Conservation (phyloP, 1,140 invertebrate species). For the Microplitis demolitor region DNA sequence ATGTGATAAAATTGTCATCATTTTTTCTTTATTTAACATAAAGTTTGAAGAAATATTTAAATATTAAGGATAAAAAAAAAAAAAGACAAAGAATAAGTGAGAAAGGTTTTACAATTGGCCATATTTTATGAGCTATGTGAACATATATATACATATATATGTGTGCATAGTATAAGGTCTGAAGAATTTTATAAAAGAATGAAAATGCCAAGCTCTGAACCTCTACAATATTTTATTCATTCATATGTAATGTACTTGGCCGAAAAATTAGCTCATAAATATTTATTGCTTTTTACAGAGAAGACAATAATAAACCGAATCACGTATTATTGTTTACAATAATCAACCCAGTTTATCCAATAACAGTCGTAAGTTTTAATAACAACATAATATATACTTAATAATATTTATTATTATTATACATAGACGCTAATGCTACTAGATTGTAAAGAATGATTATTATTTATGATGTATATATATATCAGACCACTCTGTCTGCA, state of each 20-base stretch:
- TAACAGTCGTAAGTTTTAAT: conserved; percentile 90
- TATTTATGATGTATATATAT: background rate
- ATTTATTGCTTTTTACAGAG: conserved; percentile 46
- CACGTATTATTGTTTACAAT: conserved; percentile 95
- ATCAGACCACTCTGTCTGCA: background rate
- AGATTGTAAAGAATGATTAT: background rate
- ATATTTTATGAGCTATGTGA: background rate
- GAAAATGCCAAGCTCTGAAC: too few relatives aligned
- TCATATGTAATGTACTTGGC: background rate
- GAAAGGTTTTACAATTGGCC: too few relatives aligned
- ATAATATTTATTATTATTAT: background rate
- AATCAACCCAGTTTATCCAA: conserved; percentile 96
- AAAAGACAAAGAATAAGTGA: background rate
- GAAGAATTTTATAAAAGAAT: too few relatives aligned
- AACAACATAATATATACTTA: background rate
- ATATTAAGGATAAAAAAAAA: background rate
- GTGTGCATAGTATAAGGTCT: too few relatives aligned
- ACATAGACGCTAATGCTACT: background rate
- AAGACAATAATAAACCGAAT: conserved; percentile 73
- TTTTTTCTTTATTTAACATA: background rate
- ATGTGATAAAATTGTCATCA: background rate
- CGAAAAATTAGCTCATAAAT: conserved; percentile 12
- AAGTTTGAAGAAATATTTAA: background rate
- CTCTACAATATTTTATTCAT: background rate
- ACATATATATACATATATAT: too few relatives aligned